These are phyloP conservation scores for Chelonus formosanus DNA, from an alignment of 2,888 invertebrate genomes.

Conservation along the genomic window DNA sequence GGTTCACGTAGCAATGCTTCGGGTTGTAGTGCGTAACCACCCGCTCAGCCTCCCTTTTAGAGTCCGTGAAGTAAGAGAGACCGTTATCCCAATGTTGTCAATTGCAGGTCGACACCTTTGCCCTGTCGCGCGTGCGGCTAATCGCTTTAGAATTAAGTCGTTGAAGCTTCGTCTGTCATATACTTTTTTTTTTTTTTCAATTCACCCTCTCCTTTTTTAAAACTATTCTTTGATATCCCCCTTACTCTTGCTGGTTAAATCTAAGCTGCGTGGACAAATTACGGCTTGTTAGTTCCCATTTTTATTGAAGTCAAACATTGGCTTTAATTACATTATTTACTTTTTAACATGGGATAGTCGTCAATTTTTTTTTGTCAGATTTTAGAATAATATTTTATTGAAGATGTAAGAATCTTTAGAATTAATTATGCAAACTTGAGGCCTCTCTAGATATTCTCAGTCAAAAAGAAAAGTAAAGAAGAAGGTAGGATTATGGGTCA, in stretches of 20 bases:
- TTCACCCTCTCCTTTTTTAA: conserved; percentile 1
- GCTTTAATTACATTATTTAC: background rate
- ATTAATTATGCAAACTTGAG: too few relatives aligned
- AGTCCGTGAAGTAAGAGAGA: conserved; percentile 19
- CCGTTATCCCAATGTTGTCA: conserved; percentile 51
- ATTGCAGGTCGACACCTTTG: conserved; percentile 63
- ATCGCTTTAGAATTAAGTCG: conserved; percentile 62
- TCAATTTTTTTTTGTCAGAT: background rate
- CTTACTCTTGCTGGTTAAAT: conserved; percentile 1
- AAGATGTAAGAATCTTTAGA: too few relatives aligned
- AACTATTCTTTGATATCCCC: background rate
- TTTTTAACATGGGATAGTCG: background rate
- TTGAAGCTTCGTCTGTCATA: conserved; percentile 18
- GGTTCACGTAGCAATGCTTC: conserved; percentile 1
- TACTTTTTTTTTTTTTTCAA: conserved; percentile 19
- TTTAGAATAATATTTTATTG: too few relatives aligned
- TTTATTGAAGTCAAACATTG: background rate
- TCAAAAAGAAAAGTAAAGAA: too few relatives aligned
- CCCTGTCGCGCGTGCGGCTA: conserved; percentile 60
- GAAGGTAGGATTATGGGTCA: too few relatives aligned
- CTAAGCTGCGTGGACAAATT: conserved; percentile 30
- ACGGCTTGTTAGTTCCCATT: conserved; percentile 17
- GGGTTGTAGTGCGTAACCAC: background rate
- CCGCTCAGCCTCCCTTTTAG: background rate
- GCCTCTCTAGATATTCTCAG: too few relatives aligned